Evolutionary conservation across 2,797 vertebrate genomes (phyloP).

Genomic region (Eremophila alpestris): DNA sequence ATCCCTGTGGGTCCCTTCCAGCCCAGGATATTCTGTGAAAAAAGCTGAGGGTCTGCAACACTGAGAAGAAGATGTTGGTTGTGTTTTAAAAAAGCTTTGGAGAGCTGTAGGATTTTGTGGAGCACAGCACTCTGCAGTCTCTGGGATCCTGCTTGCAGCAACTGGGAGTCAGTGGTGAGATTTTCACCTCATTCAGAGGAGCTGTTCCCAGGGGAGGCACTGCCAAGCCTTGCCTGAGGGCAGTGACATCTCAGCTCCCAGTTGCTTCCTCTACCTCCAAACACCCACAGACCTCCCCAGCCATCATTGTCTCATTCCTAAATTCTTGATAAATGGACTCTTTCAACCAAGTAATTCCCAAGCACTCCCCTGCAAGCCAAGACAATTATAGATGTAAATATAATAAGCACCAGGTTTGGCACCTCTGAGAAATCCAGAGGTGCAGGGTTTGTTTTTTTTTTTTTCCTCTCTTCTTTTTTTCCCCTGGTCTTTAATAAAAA

Average conservation of each 20-base stretch:
- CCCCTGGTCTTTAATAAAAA: not conserved
- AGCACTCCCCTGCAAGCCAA: not conserved
- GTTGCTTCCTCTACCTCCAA: not conserved
- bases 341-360: not conserved
- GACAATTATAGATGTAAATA: not conserved
- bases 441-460: not conserved
- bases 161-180: accelerated
- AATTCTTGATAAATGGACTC: not conserved
- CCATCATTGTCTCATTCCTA: not conserved
- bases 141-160: not conserved
- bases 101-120: not conserved
- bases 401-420: not conserved
- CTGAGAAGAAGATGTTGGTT: not conserved
- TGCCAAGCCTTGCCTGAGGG: not conserved
- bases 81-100: not conserved
- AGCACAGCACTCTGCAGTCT: not conserved
- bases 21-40: not conserved
- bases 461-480: not conserved
- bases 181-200: not conserved
- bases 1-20: not conserved
- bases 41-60: not conserved
- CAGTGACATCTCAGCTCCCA: not conserved
- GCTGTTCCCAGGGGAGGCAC: not conserved
- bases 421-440: not conserved
- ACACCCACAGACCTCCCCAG: not conserved